Base-by-base conservation (phyloP, 2,797 vertebrate genomes). In the Sebastes kiyomatsui region DNA sequence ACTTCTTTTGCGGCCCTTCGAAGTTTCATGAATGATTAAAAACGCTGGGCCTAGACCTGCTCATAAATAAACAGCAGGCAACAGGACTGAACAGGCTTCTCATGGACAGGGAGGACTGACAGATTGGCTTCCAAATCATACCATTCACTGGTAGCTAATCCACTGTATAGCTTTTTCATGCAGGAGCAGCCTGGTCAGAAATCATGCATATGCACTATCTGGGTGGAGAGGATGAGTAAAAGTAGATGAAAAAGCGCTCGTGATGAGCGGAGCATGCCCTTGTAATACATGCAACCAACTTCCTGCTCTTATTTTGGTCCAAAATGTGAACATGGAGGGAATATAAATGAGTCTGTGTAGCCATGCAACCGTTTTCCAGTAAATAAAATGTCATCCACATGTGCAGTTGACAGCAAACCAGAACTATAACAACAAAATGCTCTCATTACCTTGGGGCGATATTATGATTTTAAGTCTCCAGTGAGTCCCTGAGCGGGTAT, bases 1-100 rank as follows among this genome's bases (percentile, higher is more conserved):
- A 94, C 92, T 94, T 92, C 83, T 90, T 87, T 88, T 90, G 82
- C 67, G 69, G 88, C 88, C 91, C 86, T 77, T 93, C 90, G 77
- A 91, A 92, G 88, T 93, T 94, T 95, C 95, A 96, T 96, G 93
- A 96, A 95, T 95, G 95, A 96, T 95, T 95, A 95, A 96, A 94
- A 92, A 81, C 60, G 38, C 88, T 81, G 85, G 87, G 93, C 93
- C 90, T 74, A 89, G 92, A 95, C 92, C 84, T 89, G 86, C 94
- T 96, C 94, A 96, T 96, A 96, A 95, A 96, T 95, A 95, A 95
- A 95, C 94, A 96, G 89, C 90, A 95, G 94, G 90, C 90, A 90
- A 90, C 89, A 84, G 90, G 90, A 90, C 85, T 91, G 84, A 92
- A 88, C 80, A 90, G 87, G 80, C 90, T 90, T 91, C 86, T 92